A percentile compares a stretch with the other conserved stretches of the same genome.
Evolutionary conservation across 2,888 invertebrate genomes (phyloP).

Genomic region (Sthenelais limicola): DNA sequence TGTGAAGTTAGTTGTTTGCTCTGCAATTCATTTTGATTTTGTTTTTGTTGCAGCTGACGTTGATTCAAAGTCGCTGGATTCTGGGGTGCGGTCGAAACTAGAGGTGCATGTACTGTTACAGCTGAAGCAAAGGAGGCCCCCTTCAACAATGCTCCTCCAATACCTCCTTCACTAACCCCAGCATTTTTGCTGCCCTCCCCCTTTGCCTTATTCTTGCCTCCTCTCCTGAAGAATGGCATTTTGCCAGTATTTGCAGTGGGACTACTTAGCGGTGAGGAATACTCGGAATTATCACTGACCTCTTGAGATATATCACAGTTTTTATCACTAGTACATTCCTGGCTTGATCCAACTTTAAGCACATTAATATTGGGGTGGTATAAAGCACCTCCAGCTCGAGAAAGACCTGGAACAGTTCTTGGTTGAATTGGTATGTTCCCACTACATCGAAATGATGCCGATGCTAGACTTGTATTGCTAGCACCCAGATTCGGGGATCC

Average conservation of each 20-base stretch:
- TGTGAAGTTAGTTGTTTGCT: neutral
- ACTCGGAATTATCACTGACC: too few species aligned
- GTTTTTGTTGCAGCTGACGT: neutral
- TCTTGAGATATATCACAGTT: too few species aligned
- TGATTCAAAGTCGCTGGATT: neutral
- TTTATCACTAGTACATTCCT: too few species aligned
- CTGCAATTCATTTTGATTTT: neutral
- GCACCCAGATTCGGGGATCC: slow-evolving; percentile 8
- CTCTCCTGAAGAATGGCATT: slow-evolving; percentile 11
- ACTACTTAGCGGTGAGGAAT: too few species aligned
- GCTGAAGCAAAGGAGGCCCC: slow-evolving; percentile 13
- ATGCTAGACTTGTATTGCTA: slow-evolving; percentile 19
- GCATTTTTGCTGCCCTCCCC: neutral
- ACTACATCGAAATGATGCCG: neutral
- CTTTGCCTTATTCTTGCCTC: neutral
- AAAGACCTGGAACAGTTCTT: slow-evolving; percentile 9
- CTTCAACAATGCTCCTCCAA: neutral
- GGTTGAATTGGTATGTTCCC: slow-evolving; percentile 14
- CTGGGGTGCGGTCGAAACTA: neutral
- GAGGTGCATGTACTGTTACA: neutral
- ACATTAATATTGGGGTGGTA: too few species aligned
- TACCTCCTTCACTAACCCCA: too few species aligned
- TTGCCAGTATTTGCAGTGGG: too few species aligned
- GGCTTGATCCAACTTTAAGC: too few species aligned
- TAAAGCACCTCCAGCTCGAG: too few species aligned